phyloP scores from a whole-genome alignment of 2,113 vertebrate genomes.

The Mionectes macconnelli region DNA sequence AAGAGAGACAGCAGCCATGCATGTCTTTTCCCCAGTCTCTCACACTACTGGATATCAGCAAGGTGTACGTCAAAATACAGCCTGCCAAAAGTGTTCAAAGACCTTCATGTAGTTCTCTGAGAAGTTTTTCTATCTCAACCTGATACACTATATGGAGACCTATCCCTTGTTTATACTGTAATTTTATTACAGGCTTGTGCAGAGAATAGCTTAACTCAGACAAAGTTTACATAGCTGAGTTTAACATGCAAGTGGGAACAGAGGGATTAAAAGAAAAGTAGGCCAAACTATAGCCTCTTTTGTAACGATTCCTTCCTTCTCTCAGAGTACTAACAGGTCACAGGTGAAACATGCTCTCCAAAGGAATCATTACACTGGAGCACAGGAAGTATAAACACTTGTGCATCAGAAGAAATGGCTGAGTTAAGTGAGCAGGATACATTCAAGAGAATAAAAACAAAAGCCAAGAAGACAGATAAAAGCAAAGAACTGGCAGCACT shows the following conservation, averaged over 20 bases:
- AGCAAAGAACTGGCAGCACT: background rate
- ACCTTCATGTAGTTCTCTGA: background rate
- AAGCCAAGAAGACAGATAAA: background rate
- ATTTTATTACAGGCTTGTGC: background rate
- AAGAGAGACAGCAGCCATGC: background rate
- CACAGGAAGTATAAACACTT: background rate
- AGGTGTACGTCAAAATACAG: background rate
- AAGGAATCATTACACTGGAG: background rate
- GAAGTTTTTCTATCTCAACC: background rate
- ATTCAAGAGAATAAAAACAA: background rate
- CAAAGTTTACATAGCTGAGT: background rate
- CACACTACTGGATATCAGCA: background rate
- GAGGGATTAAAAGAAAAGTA: background rate
- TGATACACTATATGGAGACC: background rate
- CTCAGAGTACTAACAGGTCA: background rate
- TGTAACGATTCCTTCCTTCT: background rate
- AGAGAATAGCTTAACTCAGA: background rate
- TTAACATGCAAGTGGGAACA: background rate
- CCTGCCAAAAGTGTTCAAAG: background rate
- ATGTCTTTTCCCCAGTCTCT: background rate
- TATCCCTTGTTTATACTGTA: background rate
- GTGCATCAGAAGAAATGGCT: background rate
- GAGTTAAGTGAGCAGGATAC: background rate
- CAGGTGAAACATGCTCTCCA: background rate
- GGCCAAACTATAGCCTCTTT: background rate